Percentiles rank a stretch among this genome's conserved stretches.
phyloP scores from a whole-genome alignment of 1,140 invertebrate genomes.

The Drosophila santomea region DNA sequence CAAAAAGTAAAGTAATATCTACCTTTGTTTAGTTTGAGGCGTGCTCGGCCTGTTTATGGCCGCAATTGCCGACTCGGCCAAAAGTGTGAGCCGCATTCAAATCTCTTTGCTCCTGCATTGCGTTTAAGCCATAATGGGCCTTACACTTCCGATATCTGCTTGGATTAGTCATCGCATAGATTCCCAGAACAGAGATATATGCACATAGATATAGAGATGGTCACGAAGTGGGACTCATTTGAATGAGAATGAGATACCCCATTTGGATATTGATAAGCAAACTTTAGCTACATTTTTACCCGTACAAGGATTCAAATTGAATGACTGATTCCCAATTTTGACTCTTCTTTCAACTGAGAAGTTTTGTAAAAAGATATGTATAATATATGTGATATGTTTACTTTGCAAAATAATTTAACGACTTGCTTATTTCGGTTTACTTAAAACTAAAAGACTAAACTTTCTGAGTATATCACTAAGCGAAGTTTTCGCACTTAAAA shows the following conservation, averaged over 20 bases:
- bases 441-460: neutral
- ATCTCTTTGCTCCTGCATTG: slow-evolving; percentile 33
- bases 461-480: slow-evolving; percentile 1
- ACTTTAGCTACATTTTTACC: neutral
- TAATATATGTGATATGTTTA: no score
- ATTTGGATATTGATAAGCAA: slow-evolving; percentile 17
- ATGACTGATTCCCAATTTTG: neutral
- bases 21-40: slow-evolving; percentile 49
- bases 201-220: neutral
- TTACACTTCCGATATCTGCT: slow-evolving; percentile 40
- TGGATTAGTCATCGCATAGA: slow-evolving; percentile 28
- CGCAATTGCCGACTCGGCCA: slow-evolving; percentile 23
- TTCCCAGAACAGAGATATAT: no score
- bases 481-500: slow-evolving; percentile 11
- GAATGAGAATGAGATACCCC: slow-evolving; percentile 3
- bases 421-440: no score
- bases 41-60: slow-evolving; percentile 54
- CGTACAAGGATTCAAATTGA: neutral
- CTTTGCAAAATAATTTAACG: neutral
- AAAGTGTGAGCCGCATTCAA: slow-evolving; percentile 49
- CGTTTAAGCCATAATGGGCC: slow-evolving; percentile 28
- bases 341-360: neutral
- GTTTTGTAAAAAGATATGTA: no score
- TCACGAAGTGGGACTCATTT: slow-evolving; percentile 11
- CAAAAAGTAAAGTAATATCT: slow-evolving; percentile 14